A percentile compares a stretch with the other conserved stretches of the same genome.
Conservation (phyloP, 2,113 vertebrate species). For the Girardinichthys multiradiatus region DNA sequence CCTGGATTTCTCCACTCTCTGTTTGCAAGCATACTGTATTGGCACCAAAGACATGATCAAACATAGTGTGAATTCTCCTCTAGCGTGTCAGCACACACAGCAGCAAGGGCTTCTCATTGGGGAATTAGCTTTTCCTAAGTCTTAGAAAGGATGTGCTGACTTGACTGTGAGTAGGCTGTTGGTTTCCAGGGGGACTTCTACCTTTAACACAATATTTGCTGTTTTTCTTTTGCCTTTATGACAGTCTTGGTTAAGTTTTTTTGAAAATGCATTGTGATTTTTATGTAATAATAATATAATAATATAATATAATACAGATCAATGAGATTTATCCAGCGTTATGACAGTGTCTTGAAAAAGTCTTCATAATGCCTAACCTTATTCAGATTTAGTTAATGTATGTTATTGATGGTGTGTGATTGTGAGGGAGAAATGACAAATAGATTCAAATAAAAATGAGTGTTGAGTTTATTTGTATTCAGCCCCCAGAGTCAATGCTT, state of each 20-base stretch:
- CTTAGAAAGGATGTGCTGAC: slow-evolving; percentile 27
- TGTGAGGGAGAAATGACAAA: too few relatives aligned
- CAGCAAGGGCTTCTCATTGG: slow-evolving; percentile 33
- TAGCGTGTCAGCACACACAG: slow-evolving; percentile 52
- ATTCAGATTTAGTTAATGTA: not conserved
- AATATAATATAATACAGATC: not conserved
- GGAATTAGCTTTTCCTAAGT: slow-evolving; percentile 43
- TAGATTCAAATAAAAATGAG: too few relatives aligned
- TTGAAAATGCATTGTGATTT: not conserved
- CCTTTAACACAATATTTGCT: slow-evolving; percentile 34
- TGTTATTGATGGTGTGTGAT: not conserved
- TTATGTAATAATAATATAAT: too few relatives aligned
- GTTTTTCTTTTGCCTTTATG: slow-evolving; percentile 17
- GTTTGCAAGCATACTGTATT: slow-evolving; percentile 60
- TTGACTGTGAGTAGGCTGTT: slow-evolving; percentile 43
- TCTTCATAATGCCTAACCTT: not conserved
- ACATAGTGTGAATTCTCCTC: slow-evolving; percentile 54
- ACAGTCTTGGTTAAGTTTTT: not conserved
- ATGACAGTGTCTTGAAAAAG: not conserved
- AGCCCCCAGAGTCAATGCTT: too few relatives aligned
- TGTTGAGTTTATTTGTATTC: too few relatives aligned
- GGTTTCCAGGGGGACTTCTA: slow-evolving; percentile 19
- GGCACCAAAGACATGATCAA: slow-evolving; percentile 66
- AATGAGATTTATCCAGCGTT: slow-evolving; percentile 4
- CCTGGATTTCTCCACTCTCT: slow-evolving; percentile 67